Evolutionary conservation across 2,797 vertebrate species (phyloP).

Genomic region (Takifugu ocellatus): DNA sequence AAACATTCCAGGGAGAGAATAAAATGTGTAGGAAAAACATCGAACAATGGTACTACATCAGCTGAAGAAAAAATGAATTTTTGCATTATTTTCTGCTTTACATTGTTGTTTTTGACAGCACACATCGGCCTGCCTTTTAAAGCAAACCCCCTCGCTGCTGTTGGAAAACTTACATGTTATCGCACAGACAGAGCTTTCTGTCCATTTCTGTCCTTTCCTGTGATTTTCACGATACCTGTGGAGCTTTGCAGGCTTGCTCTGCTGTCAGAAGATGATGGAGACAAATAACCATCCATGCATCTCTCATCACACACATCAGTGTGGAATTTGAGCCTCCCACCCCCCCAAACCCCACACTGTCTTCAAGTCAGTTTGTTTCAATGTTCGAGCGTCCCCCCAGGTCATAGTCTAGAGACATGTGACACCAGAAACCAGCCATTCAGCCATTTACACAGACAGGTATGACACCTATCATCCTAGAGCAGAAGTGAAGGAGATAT

Average conservation of each 20-base stretch:
- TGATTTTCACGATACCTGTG: background rate
- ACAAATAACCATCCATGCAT: background rate
- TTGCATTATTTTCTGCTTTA: no score
- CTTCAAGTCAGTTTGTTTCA: constrained; percentile 35
- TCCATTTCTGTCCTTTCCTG: background rate
- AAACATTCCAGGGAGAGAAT: no score
- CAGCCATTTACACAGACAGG: constrained; percentile 15
- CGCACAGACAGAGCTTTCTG: background rate
- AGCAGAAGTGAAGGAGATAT: background rate
- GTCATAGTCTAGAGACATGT: constrained; percentile 31
- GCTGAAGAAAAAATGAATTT: no score
- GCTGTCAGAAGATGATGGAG: constrained; percentile 36
- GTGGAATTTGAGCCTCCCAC: constrained; percentile 8
- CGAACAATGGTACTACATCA: no score
- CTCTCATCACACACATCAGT: constrained; percentile 39
- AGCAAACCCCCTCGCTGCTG: no score
- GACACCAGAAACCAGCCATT: constrained; percentile 26
- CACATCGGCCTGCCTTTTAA: no score
- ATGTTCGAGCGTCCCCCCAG: constrained; percentile 18
- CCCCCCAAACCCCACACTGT: background rate
- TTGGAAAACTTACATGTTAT: no score
- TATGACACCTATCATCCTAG: constrained; percentile 1
- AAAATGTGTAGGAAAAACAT: no score
- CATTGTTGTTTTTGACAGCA: no score
- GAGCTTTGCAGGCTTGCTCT: constrained; percentile 6